These are phyloP conservation scores for Notarius quadriscutis DNA, from an alignment of 2,113 vertebrate species.

Conservation along the genomic window DNA sequence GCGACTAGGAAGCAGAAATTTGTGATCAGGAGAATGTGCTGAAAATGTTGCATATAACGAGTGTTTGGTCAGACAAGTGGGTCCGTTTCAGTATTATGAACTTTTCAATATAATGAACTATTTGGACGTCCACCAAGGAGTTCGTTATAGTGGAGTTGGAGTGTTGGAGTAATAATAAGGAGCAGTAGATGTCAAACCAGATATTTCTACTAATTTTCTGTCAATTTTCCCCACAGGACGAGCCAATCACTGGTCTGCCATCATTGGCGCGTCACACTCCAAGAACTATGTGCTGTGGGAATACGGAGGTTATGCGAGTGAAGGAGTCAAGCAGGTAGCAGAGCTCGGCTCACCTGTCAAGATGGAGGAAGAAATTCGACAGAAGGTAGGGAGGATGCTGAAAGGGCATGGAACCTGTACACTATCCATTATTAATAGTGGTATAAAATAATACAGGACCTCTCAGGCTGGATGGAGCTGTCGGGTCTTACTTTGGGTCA, in stretches of 20 bases:
- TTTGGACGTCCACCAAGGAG: too few species aligned
- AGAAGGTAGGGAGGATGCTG: slow-evolving; percentile 79
- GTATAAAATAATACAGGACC: neutral
- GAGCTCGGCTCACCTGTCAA: slow-evolving; percentile 95
- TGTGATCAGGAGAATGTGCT: too few species aligned
- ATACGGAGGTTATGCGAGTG: slow-evolving; percentile 88
- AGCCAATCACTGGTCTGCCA: slow-evolving; percentile 97
- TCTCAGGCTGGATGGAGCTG: neutral
- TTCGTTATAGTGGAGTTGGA: too few species aligned
- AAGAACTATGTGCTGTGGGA: slow-evolving; percentile 96
- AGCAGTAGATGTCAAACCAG: too few species aligned
- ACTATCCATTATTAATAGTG: neutral
- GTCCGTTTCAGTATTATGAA: too few species aligned
- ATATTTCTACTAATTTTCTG: too few species aligned
- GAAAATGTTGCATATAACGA: too few species aligned
- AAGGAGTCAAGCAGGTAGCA: slow-evolving; percentile 92
- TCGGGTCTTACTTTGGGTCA: neutral
- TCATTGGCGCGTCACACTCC: slow-evolving; percentile 94
- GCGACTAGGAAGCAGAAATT: too few species aligned
- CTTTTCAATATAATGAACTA: too few species aligned
- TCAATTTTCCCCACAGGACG: slow-evolving; percentile 73
- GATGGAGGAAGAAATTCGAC: slow-evolving; percentile 99
- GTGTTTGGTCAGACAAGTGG: too few species aligned
- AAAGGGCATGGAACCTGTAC: neutral
- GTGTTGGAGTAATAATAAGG: neutral